phyloP scores from a whole-genome alignment of 2,113 vertebrate genomes.

The Protobothrops flavoviridis region DNA sequence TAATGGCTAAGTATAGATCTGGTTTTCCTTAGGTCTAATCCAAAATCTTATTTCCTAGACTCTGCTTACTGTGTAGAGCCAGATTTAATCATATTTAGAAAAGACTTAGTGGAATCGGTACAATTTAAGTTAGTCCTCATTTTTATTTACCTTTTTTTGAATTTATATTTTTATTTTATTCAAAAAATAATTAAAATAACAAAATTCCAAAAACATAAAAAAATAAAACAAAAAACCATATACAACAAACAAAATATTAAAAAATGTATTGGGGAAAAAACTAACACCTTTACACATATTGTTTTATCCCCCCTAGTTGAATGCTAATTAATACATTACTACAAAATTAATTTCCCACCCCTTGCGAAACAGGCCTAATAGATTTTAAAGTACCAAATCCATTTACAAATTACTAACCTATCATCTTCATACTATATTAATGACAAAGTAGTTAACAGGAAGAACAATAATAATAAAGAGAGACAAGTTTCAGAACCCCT shows the following conservation, averaged over 20 bases:
- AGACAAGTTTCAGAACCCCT: neutral
- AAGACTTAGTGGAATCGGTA: neutral
- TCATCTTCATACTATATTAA: neutral
- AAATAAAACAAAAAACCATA: neutral
- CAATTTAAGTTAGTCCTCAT: neutral
- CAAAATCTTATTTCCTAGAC: neutral
- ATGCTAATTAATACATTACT: neutral
- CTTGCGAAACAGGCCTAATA: neutral
- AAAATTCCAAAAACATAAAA: neutral
- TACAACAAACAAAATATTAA: neutral
- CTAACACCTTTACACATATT: neutral
- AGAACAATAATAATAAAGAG: neutral
- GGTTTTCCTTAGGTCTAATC: neutral
- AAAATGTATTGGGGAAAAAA: neutral
- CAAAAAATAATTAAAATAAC: neutral
- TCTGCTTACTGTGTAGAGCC: neutral
- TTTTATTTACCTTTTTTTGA: neutral
- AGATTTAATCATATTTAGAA: neutral
- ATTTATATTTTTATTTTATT: neutral
- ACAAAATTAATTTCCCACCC: neutral
- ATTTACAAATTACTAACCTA: neutral
- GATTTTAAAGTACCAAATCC: neutral
- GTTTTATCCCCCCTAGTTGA: neutral
- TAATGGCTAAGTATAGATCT: neutral
- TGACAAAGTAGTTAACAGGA: neutral